These are phyloP conservation scores for Elegia similella DNA, from an alignment of 2,888 invertebrate species.

Conservation along the genomic window DNA sequence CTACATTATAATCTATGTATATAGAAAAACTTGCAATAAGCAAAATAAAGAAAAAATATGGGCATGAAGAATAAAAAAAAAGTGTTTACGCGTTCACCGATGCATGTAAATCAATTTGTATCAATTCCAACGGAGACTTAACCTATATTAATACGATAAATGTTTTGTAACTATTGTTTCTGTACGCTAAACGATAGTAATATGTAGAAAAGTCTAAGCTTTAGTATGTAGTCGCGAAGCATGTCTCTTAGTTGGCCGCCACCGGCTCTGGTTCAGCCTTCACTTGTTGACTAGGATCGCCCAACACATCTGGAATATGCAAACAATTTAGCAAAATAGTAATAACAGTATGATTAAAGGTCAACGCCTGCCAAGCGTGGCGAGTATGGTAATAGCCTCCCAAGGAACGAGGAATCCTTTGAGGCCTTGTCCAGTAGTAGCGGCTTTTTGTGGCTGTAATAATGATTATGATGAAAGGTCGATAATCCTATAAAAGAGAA, in stretches of 20 bases:
- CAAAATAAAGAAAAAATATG: constrained; percentile 47
- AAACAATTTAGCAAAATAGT: neutral
- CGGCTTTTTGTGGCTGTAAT: no score
- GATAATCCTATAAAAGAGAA: no score
- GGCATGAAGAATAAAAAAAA: constrained; percentile 41
- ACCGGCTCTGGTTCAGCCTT: constrained; percentile 44
- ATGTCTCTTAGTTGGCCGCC: constrained; percentile 54
- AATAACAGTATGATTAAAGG: no score
- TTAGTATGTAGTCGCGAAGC: constrained; percentile 29
- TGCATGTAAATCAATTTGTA: constrained; percentile 64
- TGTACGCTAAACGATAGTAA: constrained; percentile 44
- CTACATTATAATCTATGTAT: constrained; percentile 67
- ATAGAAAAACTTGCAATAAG: constrained; percentile 64
- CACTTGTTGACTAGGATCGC: constrained; percentile 51
- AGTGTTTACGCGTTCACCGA: constrained; percentile 64
- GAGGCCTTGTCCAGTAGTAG: no score
- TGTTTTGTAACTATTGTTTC: constrained; percentile 70
- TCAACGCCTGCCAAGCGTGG: no score
- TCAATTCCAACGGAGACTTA: constrained; percentile 76
- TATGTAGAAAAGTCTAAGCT: constrained; percentile 63
- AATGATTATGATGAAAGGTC: no score
- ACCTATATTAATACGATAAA: constrained; percentile 73
- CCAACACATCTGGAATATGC: constrained; percentile 44
- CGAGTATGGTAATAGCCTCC: no score
- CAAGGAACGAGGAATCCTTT: no score